These are phyloP conservation scores for Motacilla alba DNA, from an alignment of 2,113 vertebrate species.

Conservation along the genomic window DNA sequence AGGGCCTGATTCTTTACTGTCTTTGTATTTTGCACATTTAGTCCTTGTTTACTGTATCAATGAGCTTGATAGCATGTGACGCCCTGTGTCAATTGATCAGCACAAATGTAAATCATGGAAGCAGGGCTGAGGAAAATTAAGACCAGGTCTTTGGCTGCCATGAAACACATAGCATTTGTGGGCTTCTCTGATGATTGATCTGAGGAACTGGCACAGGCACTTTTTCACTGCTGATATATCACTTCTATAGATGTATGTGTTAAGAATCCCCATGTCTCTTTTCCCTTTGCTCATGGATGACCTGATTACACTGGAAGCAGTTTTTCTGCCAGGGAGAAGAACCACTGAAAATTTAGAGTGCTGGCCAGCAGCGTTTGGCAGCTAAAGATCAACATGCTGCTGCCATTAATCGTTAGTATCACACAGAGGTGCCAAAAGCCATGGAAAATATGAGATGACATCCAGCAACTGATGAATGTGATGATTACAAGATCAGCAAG, in stretches of 20 bases:
- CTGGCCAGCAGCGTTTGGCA: constrained; percentile 56
- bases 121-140: not conserved
- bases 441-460: constrained; percentile 8
- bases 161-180: not conserved
- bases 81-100: not conserved
- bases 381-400: constrained; percentile 11
- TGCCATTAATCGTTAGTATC: constrained; percentile 1
- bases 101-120: constrained; percentile 1
- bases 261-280: not conserved
- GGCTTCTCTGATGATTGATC: not conserved
- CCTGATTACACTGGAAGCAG: constrained; percentile 22
- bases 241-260: not conserved
- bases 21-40: constrained; percentile 1
- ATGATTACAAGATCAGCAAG: constrained; percentile 12
- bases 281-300: not conserved
- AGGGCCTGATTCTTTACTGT: not conserved
- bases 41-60: not conserved
- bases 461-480: constrained; percentile 5
- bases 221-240: not conserved
- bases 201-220: not conserved
- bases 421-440: constrained; percentile 21
- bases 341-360: constrained; percentile 18
- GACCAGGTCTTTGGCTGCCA: not conserved
- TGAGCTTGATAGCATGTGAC: constrained; percentile 1
- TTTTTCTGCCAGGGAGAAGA: constrained; percentile 46